phyloP scores from a whole-genome alignment of 2,888 invertebrate species.

The Gandaritis pyraliata region DNA sequence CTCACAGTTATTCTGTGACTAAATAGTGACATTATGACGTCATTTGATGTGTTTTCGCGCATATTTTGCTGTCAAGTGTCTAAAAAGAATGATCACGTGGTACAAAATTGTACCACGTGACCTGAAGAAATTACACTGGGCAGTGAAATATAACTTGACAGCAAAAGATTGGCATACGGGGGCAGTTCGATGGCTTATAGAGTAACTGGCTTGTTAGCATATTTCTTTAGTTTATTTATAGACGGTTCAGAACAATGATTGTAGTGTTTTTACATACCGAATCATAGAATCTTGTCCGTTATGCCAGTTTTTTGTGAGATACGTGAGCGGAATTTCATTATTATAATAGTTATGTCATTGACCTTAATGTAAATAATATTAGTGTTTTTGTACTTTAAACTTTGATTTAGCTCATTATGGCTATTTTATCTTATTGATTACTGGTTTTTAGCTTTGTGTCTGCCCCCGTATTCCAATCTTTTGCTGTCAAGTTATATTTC shows the following conservation, averaged over 20 bases:
- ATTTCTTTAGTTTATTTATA: slow-evolving; percentile 1
- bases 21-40: no score
- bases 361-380: slow-evolving; percentile 29
- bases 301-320: slow-evolving; percentile 38
- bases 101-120: no score
- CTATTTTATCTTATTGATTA: background rate
- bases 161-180: no score
- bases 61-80: no score
- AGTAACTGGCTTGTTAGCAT: background rate
- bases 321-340: slow-evolving; percentile 35
- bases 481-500: no score
- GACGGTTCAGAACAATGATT: background rate
- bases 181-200: no score
- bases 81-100: no score
- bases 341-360: slow-evolving; percentile 36
- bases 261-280: slow-evolving; percentile 13
- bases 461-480: no score
- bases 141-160: no score
- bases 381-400: background rate
- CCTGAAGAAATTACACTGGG: no score
- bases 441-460: background rate
- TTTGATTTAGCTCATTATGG: background rate
- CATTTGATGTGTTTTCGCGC: no score
- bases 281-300: slow-evolving; percentile 37
- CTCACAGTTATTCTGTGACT: no score